Conservation (phyloP, 2,113 vertebrate genomes). For the Dendropsophus ebraccatus region DNA sequence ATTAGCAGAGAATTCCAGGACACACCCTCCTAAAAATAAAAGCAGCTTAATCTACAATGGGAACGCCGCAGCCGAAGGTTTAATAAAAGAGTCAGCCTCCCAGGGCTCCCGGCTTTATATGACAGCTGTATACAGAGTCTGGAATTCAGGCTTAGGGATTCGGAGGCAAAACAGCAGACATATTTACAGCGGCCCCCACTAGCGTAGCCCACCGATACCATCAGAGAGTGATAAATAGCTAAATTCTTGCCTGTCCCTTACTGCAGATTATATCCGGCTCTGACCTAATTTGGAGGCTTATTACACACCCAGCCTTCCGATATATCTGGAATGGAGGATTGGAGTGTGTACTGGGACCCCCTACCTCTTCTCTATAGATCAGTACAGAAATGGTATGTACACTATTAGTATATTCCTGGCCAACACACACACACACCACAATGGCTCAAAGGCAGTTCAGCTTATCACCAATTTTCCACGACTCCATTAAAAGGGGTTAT, state of each 20-base stretch:
- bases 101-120: slow-evolving; percentile 32
- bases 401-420: too few relatives aligned
- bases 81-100: slow-evolving; percentile 44
- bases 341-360: too few relatives aligned
- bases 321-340: too few relatives aligned
- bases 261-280: background rate
- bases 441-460: too few relatives aligned
- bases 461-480: too few relatives aligned
- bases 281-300: background rate
- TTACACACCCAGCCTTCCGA: background rate
- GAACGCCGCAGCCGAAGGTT: slow-evolving; percentile 24
- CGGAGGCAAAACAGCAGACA: background rate
- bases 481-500: too few relatives aligned
- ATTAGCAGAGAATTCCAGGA: slow-evolving; percentile 42
- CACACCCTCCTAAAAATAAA: slow-evolving; percentile 52
- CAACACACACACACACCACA: too few relatives aligned
- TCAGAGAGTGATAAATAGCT: background rate
- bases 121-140: slow-evolving; percentile 40
- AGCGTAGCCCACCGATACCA: background rate
- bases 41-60: background rate
- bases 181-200: slow-evolving; percentile 1
- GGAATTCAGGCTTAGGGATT: slow-evolving; percentile 19
- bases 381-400: too few relatives aligned
- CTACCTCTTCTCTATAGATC: too few relatives aligned
- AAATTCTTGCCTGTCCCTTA: background rate